phyloP scores from a whole-genome alignment of 2,797 vertebrate species.

The Phoebastria nigripes region DNA sequence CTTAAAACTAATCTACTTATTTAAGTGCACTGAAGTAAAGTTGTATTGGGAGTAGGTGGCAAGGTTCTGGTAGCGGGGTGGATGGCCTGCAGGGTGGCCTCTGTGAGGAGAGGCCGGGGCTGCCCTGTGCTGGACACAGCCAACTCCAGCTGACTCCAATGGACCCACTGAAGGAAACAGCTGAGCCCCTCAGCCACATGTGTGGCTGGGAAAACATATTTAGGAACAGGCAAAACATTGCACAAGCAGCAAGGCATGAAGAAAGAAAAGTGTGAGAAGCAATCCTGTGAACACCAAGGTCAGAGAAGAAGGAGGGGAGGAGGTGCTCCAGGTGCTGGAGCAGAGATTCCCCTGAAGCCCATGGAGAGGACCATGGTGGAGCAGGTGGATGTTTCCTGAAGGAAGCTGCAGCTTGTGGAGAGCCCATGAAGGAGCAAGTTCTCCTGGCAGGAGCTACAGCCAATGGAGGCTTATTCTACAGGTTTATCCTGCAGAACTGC shows the following conservation, averaged over 20 bases:
- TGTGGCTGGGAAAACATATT: not conserved
- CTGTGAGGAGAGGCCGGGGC: accelerated
- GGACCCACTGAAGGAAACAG: accelerated
- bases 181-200: accelerated
- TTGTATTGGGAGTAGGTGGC: not conserved
- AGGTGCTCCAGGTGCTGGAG: not conserved
- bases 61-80: not conserved
- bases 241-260: not conserved
- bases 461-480: not conserved
- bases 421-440: accelerated
- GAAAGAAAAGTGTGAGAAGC: not conserved
- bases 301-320: not conserved
- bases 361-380: not conserved
- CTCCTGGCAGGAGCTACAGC: not conserved
- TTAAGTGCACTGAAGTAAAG: not conserved
- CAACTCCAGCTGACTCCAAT: not conserved
- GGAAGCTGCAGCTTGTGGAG: not conserved
- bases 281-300: not conserved
- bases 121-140: no score
- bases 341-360: not conserved
- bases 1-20: not conserved
- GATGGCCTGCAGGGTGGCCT: not conserved
- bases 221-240: not conserved
- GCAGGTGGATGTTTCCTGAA: not conserved
- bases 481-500: not conserved